phyloP scores from a whole-genome alignment of 2,797 vertebrate genomes.

The Gymnothorax javanicus region DNA sequence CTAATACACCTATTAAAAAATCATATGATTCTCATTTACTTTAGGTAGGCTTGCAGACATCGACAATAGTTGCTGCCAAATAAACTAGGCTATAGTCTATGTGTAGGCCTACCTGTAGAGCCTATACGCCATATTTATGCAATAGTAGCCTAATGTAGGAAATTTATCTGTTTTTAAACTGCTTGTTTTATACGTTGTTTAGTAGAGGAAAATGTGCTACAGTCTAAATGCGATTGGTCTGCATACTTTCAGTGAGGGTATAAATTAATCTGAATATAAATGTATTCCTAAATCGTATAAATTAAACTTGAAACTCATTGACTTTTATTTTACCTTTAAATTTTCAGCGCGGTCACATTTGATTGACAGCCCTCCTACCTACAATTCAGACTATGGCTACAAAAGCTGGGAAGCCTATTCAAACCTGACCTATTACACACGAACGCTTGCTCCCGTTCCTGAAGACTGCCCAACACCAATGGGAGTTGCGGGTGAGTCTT shows the following conservation, averaged over 20 bases:
- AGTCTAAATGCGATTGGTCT: not conserved
- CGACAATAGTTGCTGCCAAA: too few species aligned
- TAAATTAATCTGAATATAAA: too few species aligned
- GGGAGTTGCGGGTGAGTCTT: conserved; percentile 88
- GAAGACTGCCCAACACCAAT: conserved; percentile 91
- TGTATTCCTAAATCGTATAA: not conserved
- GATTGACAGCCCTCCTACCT: conserved; percentile 96
- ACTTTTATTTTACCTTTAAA: conserved; percentile 10
- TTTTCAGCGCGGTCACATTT: conserved; percentile 86
- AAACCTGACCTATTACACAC: conserved; percentile 92
- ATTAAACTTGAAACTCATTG: not conserved
- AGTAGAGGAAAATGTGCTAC: not conserved
- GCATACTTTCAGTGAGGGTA: not conserved
- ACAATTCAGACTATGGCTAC: conserved; percentile 85
- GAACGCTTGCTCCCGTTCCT: conserved; percentile 87
- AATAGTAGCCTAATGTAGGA: not conserved
- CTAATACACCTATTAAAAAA: not conserved
- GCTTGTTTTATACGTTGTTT: not conserved
- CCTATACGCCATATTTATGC: too few species aligned
- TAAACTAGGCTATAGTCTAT: not conserved
- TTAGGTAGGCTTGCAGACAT: too few species aligned
- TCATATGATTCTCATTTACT: too few species aligned
- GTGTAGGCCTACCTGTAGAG: not conserved
- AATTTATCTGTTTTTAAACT: not conserved
- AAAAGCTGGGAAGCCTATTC: conserved; percentile 97